Base-by-base conservation (phyloP, 2,888 invertebrate species). In the Nasonia oneida region DNA sequence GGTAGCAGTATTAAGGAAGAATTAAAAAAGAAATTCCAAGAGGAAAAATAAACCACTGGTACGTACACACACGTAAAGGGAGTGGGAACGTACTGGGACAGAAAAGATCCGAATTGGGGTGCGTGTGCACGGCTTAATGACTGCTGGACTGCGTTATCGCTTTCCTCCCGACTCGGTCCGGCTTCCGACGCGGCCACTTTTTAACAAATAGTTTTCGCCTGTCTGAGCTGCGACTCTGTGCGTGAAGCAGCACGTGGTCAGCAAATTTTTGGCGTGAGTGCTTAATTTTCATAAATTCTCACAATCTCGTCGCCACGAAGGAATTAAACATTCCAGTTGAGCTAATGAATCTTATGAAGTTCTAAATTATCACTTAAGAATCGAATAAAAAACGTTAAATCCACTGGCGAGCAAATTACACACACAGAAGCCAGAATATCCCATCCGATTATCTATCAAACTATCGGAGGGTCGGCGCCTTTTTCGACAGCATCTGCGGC, bases 151-250 rank as follows among this genome's bases (percentile, higher is more conserved):
- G 89, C 90, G 92, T 93, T 93, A 93, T 93, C 93, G 91, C 92
- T 93, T 93, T 93, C 93, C 93, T 91, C 91, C 91, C 91, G 91
- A 93, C 90, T 92, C 92, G 91, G 90, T 93, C 91, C 92, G 92
- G 88, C 89, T 89, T 39, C 81, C 76, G 53, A 87, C 87, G 87
- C 88, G 87, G 86, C 85, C 84, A 89, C 90, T 91, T 91, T 91
- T 92, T 91, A 91, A 92, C 90, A 90, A 91, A 91, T 91, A 91
- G 90, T 89, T 89, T 89, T 88, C 88, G 89, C 88, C 88, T 87
- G 88, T 87, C 89, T 85, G 85, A 84, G 47, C 82, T 39, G 74
- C 23, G n/a, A 6, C 70, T 47, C 79, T 57, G 15, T 29, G 50
- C 10, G 29, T 80, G 12, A 37, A 37, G 29, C 29, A 37, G 29